Percentiles rank a stretch among this genome's conserved stretches.
These are phyloP conservation scores for Campylorhamphus procurvoides DNA, from an alignment of 2,113 vertebrate genomes.

Conservation along the genomic window DNA sequence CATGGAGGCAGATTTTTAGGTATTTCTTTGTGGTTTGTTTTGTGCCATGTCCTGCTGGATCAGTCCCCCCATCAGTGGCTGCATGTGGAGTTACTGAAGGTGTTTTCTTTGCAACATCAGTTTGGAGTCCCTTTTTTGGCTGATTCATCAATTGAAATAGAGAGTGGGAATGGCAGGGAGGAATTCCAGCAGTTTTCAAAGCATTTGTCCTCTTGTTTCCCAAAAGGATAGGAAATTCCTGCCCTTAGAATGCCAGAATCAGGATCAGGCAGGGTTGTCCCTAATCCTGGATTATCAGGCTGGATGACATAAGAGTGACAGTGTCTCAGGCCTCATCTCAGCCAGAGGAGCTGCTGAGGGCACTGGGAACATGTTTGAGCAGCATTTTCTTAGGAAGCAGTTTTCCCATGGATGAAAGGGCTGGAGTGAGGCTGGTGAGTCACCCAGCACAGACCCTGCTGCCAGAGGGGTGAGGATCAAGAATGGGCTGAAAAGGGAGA, in stretches of 20 bases:
- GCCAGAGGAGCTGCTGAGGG: neutral
- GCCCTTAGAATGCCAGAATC: neutral
- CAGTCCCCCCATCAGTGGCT: constrained; percentile 81
- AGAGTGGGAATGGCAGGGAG: neutral
- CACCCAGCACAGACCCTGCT: neutral
- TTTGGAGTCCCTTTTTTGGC: neutral
- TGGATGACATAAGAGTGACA: neutral
- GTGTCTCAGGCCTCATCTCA: neutral
- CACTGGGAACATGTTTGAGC: neutral
- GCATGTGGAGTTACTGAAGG: constrained; percentile 77
- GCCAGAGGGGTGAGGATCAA: neutral
- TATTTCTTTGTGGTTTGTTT: constrained; percentile 78
- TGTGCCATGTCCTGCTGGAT: constrained; percentile 78
- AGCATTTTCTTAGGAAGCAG: neutral
- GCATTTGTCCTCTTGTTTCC: neutral
- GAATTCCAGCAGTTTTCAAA: neutral
- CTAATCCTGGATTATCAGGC: neutral
- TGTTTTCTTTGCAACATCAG: constrained; percentile 64
- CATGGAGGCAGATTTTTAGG: constrained; percentile 95
- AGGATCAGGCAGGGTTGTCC: neutral
- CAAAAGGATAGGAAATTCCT: neutral
- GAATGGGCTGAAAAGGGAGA: neutral
- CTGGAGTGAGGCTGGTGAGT: neutral
- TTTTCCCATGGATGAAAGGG: neutral
- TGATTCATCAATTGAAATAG: neutral